Conservation (phyloP, 2,113 vertebrate species). For the Nothocercus julius region DNA sequence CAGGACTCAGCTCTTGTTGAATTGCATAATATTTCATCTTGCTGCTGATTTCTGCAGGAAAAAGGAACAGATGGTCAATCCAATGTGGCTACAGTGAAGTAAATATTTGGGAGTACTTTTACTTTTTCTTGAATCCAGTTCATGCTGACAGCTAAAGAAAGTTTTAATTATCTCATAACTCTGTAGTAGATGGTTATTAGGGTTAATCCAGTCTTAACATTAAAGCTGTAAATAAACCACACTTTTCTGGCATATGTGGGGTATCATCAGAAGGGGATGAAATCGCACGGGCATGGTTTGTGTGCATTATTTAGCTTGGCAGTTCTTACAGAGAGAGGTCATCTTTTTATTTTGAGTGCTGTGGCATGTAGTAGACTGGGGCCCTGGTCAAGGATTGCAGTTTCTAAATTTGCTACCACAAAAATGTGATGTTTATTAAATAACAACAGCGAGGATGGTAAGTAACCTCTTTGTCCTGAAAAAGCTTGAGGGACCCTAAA, state of each 20-base stretch:
- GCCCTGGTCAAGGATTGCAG: background rate
- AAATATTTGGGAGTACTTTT: background rate
- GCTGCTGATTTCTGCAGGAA: constrained; percentile 84
- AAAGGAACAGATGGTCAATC: background rate
- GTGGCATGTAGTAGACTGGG: background rate
- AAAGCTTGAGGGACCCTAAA: background rate
- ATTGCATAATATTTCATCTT: constrained; percentile 89
- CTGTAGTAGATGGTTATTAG: background rate
- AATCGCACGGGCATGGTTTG: background rate
- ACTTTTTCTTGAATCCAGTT: background rate
- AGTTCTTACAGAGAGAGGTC: background rate
- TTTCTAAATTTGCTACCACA: background rate
- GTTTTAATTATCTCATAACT: background rate
- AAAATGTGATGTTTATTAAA: background rate
- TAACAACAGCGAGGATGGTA: background rate
- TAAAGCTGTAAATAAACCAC: background rate
- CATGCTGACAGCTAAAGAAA: background rate
- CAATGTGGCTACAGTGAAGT: background rate
- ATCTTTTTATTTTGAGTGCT: background rate
- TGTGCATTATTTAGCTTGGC: background rate
- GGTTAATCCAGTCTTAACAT: background rate
- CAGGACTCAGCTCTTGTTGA: constrained; percentile 84
- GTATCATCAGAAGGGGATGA: background rate
- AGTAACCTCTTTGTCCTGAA: constrained; percentile 7
- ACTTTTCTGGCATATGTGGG: background rate